A percentile compares a stretch with the other conserved stretches of the same genome.
These are phyloP conservation scores for Paralichthys olivaceus DNA, from an alignment of 2,113 vertebrate species.

Conservation along the genomic window DNA sequence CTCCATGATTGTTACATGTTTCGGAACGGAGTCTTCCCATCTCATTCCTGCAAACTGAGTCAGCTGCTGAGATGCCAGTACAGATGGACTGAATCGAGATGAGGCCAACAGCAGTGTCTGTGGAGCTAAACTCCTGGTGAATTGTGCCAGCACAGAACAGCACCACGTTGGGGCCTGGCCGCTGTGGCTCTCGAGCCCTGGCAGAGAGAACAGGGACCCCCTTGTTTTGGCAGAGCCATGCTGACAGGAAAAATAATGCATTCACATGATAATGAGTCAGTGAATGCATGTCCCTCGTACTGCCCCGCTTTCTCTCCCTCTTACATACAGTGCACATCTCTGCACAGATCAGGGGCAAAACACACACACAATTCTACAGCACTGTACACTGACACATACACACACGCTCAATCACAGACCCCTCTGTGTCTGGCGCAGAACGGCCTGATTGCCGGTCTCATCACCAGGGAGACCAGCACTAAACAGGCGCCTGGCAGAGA, in stretches of 20 bases:
- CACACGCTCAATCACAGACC: constrained; percentile 67
- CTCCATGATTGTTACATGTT: constrained; percentile 14
- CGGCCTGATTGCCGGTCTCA: constrained; percentile 69
- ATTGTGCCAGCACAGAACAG: constrained; percentile 59
- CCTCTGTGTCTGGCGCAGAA: constrained; percentile 77
- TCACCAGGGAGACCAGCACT: constrained; percentile 81
- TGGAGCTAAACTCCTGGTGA: constrained; percentile 61
- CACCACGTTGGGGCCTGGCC: constrained; percentile 61
- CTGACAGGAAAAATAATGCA: constrained; percentile 78
- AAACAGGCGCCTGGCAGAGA: constrained; percentile 77
- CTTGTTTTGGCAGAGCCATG: constrained; percentile 76
- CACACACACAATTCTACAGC: constrained; percentile 28
- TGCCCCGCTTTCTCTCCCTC: constrained; percentile 21
- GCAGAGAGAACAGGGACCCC: constrained; percentile 75
- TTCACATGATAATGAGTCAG: constrained; percentile 82
- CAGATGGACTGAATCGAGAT: constrained; percentile 58
- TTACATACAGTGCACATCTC: constrained; percentile 24
- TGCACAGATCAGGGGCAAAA: not conserved
- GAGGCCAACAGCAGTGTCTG: constrained; percentile 64
- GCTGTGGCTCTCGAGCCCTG: constrained; percentile 49
- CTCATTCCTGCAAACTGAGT: constrained; percentile 42
- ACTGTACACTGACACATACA: constrained; percentile 44
- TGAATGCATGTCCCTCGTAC: constrained; percentile 32
- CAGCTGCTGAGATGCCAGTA: constrained; percentile 53
- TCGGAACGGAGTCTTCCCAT: constrained; percentile 45